These are phyloP conservation scores for Eueides isabella DNA, from an alignment of 1,140 invertebrate genomes.

Conservation along the genomic window DNA sequence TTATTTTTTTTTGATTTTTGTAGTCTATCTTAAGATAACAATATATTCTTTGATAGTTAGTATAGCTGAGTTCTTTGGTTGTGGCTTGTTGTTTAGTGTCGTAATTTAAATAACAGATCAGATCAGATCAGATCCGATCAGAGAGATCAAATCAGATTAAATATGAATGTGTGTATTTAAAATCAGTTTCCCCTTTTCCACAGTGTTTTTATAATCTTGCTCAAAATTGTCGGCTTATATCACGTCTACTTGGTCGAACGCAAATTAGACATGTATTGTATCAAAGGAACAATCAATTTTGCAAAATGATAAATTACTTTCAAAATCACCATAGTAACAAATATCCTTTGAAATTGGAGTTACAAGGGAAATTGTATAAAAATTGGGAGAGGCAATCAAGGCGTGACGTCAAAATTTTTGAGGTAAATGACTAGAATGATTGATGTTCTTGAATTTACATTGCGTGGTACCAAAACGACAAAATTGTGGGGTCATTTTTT, in stretches of 20 bases:
- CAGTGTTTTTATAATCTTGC: not conserved
- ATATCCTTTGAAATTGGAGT: conserved; percentile 52
- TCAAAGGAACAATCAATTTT: conserved; percentile 48
- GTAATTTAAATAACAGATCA: too few relatives aligned
- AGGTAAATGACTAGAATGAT: conserved; percentile 76
- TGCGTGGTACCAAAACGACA: conserved; percentile 62
- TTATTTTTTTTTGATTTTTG: too few relatives aligned
- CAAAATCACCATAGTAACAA: conserved; percentile 52
- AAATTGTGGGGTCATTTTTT: conserved; percentile 58
- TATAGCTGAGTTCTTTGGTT: too few relatives aligned
- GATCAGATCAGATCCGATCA: too few relatives aligned
- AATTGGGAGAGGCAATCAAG: conserved; percentile 70
- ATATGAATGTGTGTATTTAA: too few relatives aligned
- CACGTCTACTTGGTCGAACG: not conserved
- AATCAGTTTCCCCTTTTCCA: not conserved
- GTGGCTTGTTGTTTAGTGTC: too few relatives aligned
- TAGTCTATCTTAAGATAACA: not conserved
- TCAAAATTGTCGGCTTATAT: conserved; percentile 5
- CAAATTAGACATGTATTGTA: conserved; percentile 39
- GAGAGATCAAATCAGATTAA: too few relatives aligned
- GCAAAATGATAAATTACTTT: conserved; percentile 57
- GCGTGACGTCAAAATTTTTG: conserved; percentile 70
- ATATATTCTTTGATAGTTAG: not conserved
- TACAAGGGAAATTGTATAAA: conserved; percentile 67
- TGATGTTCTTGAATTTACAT: conserved; percentile 73